Evolutionary conservation across 2,113 vertebrate species (phyloP).

Genomic region (Phaethon lepturus): DNA sequence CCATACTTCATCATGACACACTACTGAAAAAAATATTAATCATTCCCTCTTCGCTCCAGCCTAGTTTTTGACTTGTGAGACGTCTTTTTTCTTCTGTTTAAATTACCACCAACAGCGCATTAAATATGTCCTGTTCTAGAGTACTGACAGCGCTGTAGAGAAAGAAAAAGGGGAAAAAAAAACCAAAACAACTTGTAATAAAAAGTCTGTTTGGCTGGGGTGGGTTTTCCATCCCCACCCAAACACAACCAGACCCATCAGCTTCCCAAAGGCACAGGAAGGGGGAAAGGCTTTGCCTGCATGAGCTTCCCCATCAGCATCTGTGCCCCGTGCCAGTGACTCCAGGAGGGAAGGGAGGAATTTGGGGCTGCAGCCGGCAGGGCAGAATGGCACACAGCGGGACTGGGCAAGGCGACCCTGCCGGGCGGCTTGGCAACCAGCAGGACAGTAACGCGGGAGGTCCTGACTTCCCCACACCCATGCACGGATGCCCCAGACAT

Average conservation of each 20-base stretch:
- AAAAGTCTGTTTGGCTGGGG: neutral
- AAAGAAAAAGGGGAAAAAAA: neutral
- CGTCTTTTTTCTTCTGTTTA: neutral
- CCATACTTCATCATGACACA: neutral
- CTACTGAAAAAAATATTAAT: conserved; percentile 29
- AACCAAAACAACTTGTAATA: neutral
- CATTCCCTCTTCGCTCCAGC: neutral
- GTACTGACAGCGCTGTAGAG: neutral
- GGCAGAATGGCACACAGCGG: accelerated
- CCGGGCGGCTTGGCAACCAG: accelerated
- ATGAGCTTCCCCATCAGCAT: neutral
- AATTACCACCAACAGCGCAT: neutral
- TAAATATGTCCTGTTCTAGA: neutral
- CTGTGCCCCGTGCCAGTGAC: accelerated
- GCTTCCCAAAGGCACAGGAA: neutral
- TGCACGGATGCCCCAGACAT: accelerated
- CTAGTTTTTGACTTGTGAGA: neutral
- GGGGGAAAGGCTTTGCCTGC: accelerated
- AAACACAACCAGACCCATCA: neutral
- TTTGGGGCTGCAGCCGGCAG: neutral
- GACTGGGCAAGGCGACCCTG: accelerated
- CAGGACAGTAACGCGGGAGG: accelerated
- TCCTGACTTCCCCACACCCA: neutral
- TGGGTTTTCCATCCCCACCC: neutral
- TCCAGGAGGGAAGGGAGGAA: neutral